Percentiles rank a stretch among this genome's conserved stretches.
These are phyloP conservation scores for Bucco capensis DNA, from an alignment of 2,113 vertebrate species.

Conservation along the genomic window DNA sequence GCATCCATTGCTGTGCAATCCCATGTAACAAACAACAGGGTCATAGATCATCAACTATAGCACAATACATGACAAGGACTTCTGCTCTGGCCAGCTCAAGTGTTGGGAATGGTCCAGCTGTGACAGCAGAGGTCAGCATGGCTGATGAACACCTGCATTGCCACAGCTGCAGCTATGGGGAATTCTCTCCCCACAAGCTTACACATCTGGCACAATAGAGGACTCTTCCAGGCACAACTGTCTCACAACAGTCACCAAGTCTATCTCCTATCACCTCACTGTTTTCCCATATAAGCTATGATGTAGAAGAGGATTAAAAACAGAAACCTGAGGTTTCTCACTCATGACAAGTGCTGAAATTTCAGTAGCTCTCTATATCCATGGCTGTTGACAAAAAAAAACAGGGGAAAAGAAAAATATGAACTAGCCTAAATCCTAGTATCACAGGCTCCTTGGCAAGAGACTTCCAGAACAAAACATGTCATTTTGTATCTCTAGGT, in stretches of 20 bases:
- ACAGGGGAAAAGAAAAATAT: not conserved
- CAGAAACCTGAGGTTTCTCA: not conserved
- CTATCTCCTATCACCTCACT: not conserved
- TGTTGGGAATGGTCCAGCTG: rapidly evolving
- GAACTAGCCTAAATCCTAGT: not conserved
- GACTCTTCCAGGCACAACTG: not conserved
- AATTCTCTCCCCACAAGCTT: not conserved
- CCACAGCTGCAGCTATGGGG: not conserved
- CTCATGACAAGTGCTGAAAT: not conserved
- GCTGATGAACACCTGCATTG: not conserved
- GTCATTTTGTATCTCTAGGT: not conserved
- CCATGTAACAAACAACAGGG: not conserved
- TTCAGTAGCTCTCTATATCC: not conserved
- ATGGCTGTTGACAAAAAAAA: not conserved
- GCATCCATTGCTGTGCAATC: not conserved
- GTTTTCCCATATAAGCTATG: not conserved
- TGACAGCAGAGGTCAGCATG: not conserved
- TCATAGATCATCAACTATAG: not conserved
- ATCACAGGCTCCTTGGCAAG: not conserved
- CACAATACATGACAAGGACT: not conserved
- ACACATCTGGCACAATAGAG: not conserved
- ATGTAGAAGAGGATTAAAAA: not conserved
- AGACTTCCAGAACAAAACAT: not conserved
- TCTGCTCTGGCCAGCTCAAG: not conserved
- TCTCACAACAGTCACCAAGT: not conserved